Conservation (phyloP, 1,140 invertebrate genomes). For the Drosophila insularis region DNA sequence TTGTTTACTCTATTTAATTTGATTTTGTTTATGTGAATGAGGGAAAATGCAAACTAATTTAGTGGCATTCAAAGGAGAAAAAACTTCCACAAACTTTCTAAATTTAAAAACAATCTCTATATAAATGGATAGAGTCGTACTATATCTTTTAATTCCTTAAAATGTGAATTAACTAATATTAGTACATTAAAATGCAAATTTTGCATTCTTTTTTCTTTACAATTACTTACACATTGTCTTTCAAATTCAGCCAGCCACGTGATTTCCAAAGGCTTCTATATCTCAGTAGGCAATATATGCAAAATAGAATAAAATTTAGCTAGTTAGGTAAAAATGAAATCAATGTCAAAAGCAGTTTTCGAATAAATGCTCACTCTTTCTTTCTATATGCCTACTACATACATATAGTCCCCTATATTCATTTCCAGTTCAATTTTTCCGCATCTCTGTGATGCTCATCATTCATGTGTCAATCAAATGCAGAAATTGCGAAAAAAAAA, state of each 20-base stretch:
- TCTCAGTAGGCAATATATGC: not conserved
- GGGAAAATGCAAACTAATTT: not conserved
- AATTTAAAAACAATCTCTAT: too few relatives aligned
- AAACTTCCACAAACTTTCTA: too few relatives aligned
- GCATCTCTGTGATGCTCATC: conserved; percentile 12
- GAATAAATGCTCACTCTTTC: not conserved
- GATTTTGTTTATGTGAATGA: not conserved
- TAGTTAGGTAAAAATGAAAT: conserved; percentile 2
- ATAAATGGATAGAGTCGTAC: too few relatives aligned
- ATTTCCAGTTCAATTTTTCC: not conserved
- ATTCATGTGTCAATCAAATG: conserved; percentile 49
- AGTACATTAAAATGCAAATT: too few relatives aligned
- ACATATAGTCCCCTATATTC: not conserved
- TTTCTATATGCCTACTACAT: too few relatives aligned
- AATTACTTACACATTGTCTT: too few relatives aligned
- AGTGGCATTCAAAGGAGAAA: not conserved
- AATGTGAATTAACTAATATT: too few relatives aligned
- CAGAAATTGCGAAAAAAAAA: conserved; percentile 26
- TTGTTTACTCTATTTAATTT: conserved; percentile 1
- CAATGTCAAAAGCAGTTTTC: conserved; percentile 1
- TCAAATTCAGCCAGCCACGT: too few relatives aligned
- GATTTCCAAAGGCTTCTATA: too few relatives aligned
- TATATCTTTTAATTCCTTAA: too few relatives aligned
- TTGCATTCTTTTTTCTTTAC: too few relatives aligned
- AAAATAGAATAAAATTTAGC: not conserved